Evolutionary conservation across 2,888 invertebrate genomes (phyloP), one percentile per base, ranked within the genome.

Genomic region (Patella ulyssiponensis): DNA sequence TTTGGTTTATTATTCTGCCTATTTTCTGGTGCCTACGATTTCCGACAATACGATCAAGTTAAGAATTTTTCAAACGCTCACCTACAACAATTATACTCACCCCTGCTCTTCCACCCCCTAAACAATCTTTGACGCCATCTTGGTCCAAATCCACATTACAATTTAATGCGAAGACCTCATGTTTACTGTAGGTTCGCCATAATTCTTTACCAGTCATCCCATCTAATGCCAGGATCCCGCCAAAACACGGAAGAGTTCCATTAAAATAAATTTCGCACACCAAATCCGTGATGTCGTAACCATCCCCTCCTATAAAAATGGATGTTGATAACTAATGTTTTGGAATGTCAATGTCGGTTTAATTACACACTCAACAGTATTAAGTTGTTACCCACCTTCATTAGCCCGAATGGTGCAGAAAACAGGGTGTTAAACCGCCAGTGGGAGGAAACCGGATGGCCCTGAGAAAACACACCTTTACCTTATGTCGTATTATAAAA

Each of bases 171-270:
- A 95, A 95, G 23, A 96, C 93, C 83, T 95, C 94, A 84, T 95
- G 95, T 58, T 94, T 93, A 9, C 94, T 77, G 94, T 95, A 95
- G 82, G 94, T 94, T 69, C 94, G 94, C 96, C 96, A 96, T 17
- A 96, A 86, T n/a, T 94, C 93, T 54, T 93, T 92, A 1, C 96
- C 96, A 69, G 93, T 94, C 44, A 88, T 90, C 0, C 96, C 96
- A 90, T 96, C 94, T n/a, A 96, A 88, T 0, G 95, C 95, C 82
- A 96, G 92, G 14, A 96, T 93, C 11, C 96, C 96, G 5, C 96
- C 96, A 81, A 94, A 93, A 89, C 96, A 96, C 0, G 94, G 94
- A 75, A 84, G 83, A 0, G 93, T 93, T 14, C 94, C 94, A 73
- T 93, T 93, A 87, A 95, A 94, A 87, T 95, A 94, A 79, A 95